Evolutionary conservation across 2,797 vertebrate species (phyloP), one percentile per base, ranked within the genome.

Genomic region (Danio kyathit): DNA sequence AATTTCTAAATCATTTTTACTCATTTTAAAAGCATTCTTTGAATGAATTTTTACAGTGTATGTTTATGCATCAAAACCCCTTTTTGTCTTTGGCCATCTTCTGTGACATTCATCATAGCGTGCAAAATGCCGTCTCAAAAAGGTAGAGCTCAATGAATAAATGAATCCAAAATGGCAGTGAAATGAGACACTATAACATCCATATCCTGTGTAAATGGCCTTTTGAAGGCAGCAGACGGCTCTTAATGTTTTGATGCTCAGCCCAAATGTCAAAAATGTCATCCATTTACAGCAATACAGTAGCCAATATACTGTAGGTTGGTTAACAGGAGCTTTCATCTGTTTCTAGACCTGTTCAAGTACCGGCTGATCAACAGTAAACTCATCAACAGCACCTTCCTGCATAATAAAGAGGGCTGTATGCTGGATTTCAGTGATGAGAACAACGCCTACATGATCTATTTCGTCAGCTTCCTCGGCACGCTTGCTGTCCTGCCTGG

Each of bases 401-500:
- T 98, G 87, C 97, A 99, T 93, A 98, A 96, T 91, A 99, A 99
- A 86, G 97, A 99, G 86, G 97, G 97, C 84, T 99, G 97, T 83
- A 95, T 97, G 83, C 93, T 99, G 48, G 98, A 99, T 49, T 93
- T 97, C 83, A 97, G 97, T 0, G 97, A 98, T 0, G 97, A 98
- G 2, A 98, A 99, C 91, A 97, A 96, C 0, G 98, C 98, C 91
- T 99, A 99, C 94, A 99, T 99, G 98, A 95, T 99, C 82, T 99
- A 99, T 90, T 99, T 99, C 0, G 97, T 99, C 92, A 99, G 97
- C 85, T 99, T 99, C 91, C 84, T 99, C 86, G 97, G 97, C 79
- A 98, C 98, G 2, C 88, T 99, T 91, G 98, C 98, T 0, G 97
- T 99, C 80, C 94, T 99, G 69, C 98, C 98, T 0, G 97, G 98